Evolutionary conservation across 1,140 invertebrate species (phyloP).

Genomic region (Caenorhabditis brenneri): DNA sequence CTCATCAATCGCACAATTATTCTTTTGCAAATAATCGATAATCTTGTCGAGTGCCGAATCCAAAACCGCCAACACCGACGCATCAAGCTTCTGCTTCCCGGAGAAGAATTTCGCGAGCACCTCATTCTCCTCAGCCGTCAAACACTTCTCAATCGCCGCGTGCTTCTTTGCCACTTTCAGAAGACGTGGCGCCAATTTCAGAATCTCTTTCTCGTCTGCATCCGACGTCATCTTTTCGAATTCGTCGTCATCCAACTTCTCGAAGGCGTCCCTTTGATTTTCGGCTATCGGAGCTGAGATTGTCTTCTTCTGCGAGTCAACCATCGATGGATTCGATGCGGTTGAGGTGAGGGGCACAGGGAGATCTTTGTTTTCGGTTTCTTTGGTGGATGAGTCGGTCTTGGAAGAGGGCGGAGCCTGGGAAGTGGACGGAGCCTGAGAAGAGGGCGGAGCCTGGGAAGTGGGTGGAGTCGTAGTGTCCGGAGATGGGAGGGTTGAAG

Average conservation of each 20-base stretch:
- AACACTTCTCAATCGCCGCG: slow-evolving; percentile 24
- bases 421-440: too few relatives aligned
- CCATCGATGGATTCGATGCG: neutral
- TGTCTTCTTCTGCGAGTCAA: neutral
- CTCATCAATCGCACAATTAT: slow-evolving; percentile 25
- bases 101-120: slow-evolving; percentile 16
- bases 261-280: neutral
- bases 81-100: slow-evolving; percentile 8
- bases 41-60: slow-evolving; percentile 23
- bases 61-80: neutral
- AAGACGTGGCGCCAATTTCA: slow-evolving; percentile 16
- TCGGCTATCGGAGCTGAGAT: neutral
- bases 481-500: too few relatives aligned
- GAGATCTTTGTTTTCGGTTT: too few relatives aligned
- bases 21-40: slow-evolving; percentile 30
- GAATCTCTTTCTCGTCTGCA: slow-evolving; percentile 18
- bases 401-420: too few relatives aligned
- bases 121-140: neutral
- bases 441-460: too few relatives aligned
- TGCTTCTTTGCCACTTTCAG: slow-evolving; percentile 14
- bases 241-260: slow-evolving; percentile 21
- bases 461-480: too few relatives aligned
- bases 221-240: slow-evolving; percentile 35
- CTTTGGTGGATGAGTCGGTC: neutral
- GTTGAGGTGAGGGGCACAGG: neutral